Percentiles rank a stretch among this genome's conserved stretches.
phyloP scores from a whole-genome alignment of 2,113 vertebrate genomes.

The Rynchops niger region DNA sequence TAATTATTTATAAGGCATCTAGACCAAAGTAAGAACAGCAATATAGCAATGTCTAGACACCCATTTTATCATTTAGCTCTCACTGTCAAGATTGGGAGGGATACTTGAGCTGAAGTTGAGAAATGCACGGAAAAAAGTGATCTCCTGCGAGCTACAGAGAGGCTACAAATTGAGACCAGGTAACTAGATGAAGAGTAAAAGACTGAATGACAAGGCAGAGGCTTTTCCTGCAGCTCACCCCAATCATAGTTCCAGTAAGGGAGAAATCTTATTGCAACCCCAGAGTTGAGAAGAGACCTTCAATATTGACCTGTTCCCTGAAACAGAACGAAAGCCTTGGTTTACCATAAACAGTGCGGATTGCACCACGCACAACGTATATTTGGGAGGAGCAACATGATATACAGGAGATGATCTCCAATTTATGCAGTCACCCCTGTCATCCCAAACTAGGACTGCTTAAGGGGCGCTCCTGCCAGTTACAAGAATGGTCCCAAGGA shows the following conservation, averaged over 20 bases:
- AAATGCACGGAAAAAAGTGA: background rate
- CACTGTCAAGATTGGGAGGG: background rate
- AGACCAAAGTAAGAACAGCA: conserved; percentile 30
- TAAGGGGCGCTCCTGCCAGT: background rate
- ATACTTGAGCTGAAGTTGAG: background rate
- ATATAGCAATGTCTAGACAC: conserved; percentile 26
- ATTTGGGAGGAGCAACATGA: background rate
- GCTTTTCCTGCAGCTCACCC: background rate
- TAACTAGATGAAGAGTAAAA: background rate
- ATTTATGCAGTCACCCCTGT: background rate
- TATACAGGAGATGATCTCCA: background rate
- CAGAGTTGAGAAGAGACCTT: background rate
- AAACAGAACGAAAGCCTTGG: background rate
- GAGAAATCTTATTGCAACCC: background rate
- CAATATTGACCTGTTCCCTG: background rate
- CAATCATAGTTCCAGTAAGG: background rate
- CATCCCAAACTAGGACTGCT: background rate
- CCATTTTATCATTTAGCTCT: conserved; percentile 33
- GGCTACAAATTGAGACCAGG: conserved; percentile 3
- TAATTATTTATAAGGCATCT: conserved; percentile 31
- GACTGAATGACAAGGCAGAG: background rate
- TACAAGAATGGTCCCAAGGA: background rate
- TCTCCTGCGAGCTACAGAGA: background rate
- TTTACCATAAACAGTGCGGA: background rate
- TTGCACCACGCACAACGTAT: background rate